Base-by-base conservation (phyloP, 1,140 invertebrate species). In the Marisa cornuarietis region DNA sequence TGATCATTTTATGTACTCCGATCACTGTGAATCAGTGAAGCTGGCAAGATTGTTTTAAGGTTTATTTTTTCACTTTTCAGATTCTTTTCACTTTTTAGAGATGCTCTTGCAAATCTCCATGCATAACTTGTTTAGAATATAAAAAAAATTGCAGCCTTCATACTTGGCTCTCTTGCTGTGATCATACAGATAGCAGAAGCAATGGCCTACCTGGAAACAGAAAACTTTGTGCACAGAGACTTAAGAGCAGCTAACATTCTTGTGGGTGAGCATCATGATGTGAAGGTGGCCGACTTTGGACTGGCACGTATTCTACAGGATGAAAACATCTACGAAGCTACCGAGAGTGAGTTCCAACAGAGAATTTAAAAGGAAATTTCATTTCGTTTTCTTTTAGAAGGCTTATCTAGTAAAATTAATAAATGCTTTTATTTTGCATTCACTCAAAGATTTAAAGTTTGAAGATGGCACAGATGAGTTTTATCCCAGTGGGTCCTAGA, bases 301-400 rank as follows among this genome's bases (percentile, higher is more conserved):
- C 92, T 99, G 71, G 97, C 98, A 14, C 93, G 98, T 84, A 74
- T 89, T 82, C 95, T 99, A 11, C 98, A 99, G 86, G 96, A 98
- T 90, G 96, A 98, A 90, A 97, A 99, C 88, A 97, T 98, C 88
- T 99, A 99, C 90, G 98, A 97, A 90, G 97, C 97, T 14, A 95
- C 96, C 87, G 96, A 98, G 92, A 96, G 93, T 91, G 89, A 85
- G 82, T 51, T 58, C 20, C 9, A 63, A 68, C n/a, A 68, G 6
- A 68, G 65, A 31, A 13, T 31, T 24, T 8, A 71, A n/a, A n/a
- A n/a, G n/a, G n/a, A n/a, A n/a, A 2, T n/a, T 63, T 18, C 3
- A 4, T n/a, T 72, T 49, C 5, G 1, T 71, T 71, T 18, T 42
- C 6, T 65, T 24, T 22, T 22, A 4, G 7, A 65, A 20, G 24